These are phyloP conservation scores for Latrodectus elegans DNA, from an alignment of 2,888 invertebrate genomes.

Conservation along the genomic window DNA sequence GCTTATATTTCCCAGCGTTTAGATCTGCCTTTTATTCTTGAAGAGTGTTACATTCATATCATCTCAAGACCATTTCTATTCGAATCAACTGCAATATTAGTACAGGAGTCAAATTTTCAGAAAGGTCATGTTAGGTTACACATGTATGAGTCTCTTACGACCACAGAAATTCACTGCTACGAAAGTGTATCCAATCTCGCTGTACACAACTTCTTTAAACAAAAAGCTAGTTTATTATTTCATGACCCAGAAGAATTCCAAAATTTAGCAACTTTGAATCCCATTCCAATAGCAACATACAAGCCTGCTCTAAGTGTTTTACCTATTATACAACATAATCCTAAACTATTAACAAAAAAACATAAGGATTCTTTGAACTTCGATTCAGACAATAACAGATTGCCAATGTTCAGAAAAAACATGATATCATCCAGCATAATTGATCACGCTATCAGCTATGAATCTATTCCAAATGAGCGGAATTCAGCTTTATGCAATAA, in stretches of 20 bases:
- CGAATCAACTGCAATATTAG: no score
- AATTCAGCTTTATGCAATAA: not conserved
- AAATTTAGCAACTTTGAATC: constrained; percentile 9
- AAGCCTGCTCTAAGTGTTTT: constrained; percentile 58
- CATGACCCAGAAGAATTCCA: constrained; percentile 5
- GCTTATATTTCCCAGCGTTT: no score
- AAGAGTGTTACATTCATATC: no score
- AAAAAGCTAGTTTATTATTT: not conserved
- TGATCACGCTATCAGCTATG: not conserved
- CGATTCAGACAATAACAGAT: not conserved
- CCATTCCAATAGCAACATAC: constrained; percentile 25
- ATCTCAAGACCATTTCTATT: no score
- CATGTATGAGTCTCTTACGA: not conserved
- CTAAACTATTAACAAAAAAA: not conserved
- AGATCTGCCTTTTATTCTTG: no score
- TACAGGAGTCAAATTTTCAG: no score
- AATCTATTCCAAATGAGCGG: not conserved
- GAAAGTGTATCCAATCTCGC: not conserved
- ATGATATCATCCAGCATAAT: not conserved
- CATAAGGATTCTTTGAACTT: not conserved
- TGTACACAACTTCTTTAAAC: not conserved
- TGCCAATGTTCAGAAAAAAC: not conserved
- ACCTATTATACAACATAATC: constrained; percentile 16
- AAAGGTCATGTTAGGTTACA: no score
- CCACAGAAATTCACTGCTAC: not conserved